Conservation (phyloP, 2,113 vertebrate genomes). For the Tupaia chinensis region DNA sequence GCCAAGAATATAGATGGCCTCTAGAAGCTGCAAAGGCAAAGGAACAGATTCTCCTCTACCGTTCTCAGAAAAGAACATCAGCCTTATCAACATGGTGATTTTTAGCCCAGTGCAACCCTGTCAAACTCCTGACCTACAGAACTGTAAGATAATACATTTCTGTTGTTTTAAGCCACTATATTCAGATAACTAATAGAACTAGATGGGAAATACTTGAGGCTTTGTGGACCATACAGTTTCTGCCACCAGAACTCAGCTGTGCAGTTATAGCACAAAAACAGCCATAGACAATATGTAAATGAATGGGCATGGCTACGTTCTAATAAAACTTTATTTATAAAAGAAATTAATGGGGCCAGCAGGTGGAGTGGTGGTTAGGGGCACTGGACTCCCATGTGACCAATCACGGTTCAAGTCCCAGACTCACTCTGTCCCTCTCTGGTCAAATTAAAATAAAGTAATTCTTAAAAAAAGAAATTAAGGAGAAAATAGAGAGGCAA, state of each 20-base stretch:
- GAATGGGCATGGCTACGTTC: not conserved
- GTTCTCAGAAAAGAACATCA: not conserved
- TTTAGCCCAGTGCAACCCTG: not conserved
- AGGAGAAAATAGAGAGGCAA: no score
- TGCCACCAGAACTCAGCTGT: not conserved
- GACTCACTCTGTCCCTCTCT: no score
- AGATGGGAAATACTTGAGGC: not conserved
- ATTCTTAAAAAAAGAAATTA: no score
- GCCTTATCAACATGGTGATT: not conserved
- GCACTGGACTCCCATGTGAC: no score
- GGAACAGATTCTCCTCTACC: not conserved
- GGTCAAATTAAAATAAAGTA: no score
- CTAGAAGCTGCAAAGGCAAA: not conserved
- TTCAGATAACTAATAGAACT: not conserved
- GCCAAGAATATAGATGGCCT: not conserved
- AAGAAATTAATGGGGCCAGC: not conserved
- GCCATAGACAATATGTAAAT: not conserved
- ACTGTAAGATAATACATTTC: not conserved
- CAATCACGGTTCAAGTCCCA: no score
- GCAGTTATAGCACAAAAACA: not conserved
- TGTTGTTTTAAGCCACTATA: constrained; percentile 12
- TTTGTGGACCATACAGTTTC: not conserved
- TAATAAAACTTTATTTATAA: constrained; percentile 37
- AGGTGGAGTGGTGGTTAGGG: no score
- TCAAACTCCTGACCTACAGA: not conserved